Percentiles rank a stretch among this genome's conserved stretches.
Evolutionary conservation across 2,113 vertebrate genomes (phyloP).

Genomic region (Leptosomus discolor): DNA sequence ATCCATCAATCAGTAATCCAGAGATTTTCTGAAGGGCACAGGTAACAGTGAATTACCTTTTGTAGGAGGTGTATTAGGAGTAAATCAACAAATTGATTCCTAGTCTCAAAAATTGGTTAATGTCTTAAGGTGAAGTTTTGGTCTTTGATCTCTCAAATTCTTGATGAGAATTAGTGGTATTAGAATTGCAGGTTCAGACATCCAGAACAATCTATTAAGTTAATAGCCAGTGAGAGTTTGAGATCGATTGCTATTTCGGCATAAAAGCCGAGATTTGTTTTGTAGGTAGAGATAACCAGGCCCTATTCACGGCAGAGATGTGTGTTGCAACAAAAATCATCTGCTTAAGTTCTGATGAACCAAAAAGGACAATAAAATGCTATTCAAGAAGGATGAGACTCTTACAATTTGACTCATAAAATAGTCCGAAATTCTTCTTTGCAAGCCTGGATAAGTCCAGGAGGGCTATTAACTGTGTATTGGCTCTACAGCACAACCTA

Average conservation of each 20-base stretch:
- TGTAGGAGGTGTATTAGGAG: neutral
- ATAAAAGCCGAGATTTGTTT: neutral
- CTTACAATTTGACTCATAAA: neutral
- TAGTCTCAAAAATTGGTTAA: neutral
- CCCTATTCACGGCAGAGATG: neutral
- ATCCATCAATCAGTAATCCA: neutral
- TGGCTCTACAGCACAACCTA: neutral
- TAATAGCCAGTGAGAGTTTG: neutral
- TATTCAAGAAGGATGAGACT: neutral
- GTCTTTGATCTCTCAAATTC: neutral
- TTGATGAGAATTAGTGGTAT: neutral
- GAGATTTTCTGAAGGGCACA: neutral
- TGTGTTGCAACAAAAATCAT: neutral
- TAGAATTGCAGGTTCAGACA: neutral
- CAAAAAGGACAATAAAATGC: neutral
- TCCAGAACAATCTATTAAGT: neutral
- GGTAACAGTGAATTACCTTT: neutral
- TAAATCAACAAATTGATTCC: neutral
- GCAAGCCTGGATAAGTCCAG: fast-evolving
- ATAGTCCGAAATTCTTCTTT: neutral
- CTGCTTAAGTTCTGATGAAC: neutral
- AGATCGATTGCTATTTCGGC: neutral
- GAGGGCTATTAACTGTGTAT: neutral
- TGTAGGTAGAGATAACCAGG: neutral
- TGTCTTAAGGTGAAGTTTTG: neutral